Evolutionary conservation across 2,888 invertebrate species (phyloP).

Genomic region (Cephalotes varians): DNA sequence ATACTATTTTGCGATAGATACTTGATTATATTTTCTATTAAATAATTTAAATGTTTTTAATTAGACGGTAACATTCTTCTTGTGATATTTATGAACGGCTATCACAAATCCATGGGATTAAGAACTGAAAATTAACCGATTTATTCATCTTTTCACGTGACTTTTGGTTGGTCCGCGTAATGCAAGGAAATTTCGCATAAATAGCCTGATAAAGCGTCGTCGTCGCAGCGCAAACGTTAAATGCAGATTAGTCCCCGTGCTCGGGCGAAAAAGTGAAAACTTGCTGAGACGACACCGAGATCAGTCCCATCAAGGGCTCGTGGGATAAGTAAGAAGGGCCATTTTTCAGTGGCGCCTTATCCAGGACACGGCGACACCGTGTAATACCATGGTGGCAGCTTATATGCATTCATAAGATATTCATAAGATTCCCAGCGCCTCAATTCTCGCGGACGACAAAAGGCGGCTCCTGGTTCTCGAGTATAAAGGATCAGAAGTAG

Average conservation of each 20-base stretch:
- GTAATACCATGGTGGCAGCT: constrained; percentile 74
- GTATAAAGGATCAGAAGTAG: constrained; percentile 59
- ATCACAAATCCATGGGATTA: neutral
- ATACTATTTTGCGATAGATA: neutral
- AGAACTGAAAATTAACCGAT: constrained; percentile 1
- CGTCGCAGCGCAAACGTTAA: constrained; percentile 47
- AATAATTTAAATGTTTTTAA: neutral
- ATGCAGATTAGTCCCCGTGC: constrained; percentile 60
- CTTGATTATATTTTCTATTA: neutral
- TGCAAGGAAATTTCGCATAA: constrained; percentile 60
- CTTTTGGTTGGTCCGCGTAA: constrained; percentile 17
- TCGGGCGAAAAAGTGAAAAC: constrained; percentile 71
- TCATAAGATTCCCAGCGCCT: constrained; percentile 73
- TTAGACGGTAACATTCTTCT: neutral
- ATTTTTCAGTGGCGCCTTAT: constrained; percentile 72
- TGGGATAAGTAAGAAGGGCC: constrained; percentile 61
- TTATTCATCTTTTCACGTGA: neutral
- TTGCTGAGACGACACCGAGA: constrained; percentile 55
- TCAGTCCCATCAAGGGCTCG: constrained; percentile 63
- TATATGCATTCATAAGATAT: constrained; percentile 81
- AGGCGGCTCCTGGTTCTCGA: constrained; percentile 48
- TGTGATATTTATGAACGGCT: neutral
- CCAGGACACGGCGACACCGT: constrained; percentile 70
- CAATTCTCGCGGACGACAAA: constrained; percentile 68
- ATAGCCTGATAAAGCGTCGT: constrained; percentile 58